Evolutionary conservation across 2,888 invertebrate species (phyloP).

Genomic region (Pantelozetes paolii): DNA sequence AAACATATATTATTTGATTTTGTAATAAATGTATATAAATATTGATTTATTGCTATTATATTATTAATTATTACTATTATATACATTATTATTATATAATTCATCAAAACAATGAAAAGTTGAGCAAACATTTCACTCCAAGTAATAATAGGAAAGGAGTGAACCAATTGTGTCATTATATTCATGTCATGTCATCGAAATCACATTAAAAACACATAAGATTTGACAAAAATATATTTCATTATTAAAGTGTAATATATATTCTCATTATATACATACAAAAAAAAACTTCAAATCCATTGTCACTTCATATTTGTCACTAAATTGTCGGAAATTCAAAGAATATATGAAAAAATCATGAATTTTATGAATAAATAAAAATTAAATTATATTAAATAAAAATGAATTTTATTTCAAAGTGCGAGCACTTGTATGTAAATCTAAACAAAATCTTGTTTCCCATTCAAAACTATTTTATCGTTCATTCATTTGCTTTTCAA

Average conservation of each 20-base stretch:
- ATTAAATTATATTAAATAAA: too few species aligned
- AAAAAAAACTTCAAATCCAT: too few species aligned
- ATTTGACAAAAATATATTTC: neutral
- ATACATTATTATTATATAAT: slow-evolving; percentile 6
- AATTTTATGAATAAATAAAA: too few species aligned
- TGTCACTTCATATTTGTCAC: neutral
- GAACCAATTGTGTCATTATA: neutral
- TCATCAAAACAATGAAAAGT: slow-evolving; percentile 1
- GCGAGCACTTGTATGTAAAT: too few species aligned
- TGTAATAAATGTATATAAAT: slow-evolving; percentile 22
- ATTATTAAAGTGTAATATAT: neutral
- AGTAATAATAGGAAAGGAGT: neutral
- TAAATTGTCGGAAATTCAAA: too few species aligned
- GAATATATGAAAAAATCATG: too few species aligned
- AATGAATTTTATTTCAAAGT: too few species aligned
- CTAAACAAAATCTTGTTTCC: too few species aligned
- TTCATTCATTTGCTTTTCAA: too few species aligned
- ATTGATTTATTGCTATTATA: too few species aligned
- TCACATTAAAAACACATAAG: neutral
- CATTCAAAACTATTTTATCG: too few species aligned
- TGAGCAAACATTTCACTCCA: slow-evolving; percentile 2
- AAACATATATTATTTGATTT: neutral
- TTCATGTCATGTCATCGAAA: neutral
- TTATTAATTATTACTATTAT: neutral
- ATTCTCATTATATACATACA: too few species aligned